A percentile compares a stretch with the other conserved stretches of the same genome.
Conservation (phyloP, 2,888 invertebrate species). For the Allophyes oxyacanthae region DNA sequence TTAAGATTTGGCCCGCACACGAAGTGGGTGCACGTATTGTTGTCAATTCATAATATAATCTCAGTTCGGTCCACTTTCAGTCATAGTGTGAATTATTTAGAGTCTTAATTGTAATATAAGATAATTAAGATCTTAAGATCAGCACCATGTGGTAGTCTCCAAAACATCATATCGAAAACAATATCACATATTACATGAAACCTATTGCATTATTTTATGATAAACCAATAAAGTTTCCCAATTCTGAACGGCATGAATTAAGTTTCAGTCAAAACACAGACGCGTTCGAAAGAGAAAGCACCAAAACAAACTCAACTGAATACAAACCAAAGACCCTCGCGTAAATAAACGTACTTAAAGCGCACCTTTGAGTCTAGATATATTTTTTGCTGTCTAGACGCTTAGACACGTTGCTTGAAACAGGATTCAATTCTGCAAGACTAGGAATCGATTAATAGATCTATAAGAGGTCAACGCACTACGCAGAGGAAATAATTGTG, state of each 20-base stretch:
- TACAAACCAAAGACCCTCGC: constrained; percentile 14
- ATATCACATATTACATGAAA: constrained; percentile 19
- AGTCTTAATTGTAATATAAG: too few species aligned
- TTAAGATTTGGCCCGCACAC: constrained; percentile 32
- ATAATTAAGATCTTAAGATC: too few species aligned
- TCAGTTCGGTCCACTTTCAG: too few species aligned
- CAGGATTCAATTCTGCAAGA: constrained; percentile 73
- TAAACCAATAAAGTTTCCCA: constrained; percentile 19
- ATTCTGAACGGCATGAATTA: constrained; percentile 9
- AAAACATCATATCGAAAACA: constrained; percentile 12
- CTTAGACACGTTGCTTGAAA: constrained; percentile 71
- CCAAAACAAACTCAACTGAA: constrained; percentile 33
- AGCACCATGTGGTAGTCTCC: not conserved
- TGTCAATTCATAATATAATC: too few species aligned
- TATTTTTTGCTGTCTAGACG: constrained; percentile 78
- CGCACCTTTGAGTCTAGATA: constrained; percentile 22
- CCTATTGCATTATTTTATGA: constrained; percentile 1
- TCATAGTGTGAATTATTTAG: too few species aligned
- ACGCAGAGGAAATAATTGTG: constrained; percentile 23
- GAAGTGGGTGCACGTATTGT: constrained; percentile 4
- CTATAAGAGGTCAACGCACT: constrained; percentile 73
- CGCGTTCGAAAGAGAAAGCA: constrained; percentile 30
- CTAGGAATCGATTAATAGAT: constrained; percentile 78
- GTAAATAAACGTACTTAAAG: constrained; percentile 17
- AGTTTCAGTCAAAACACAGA: constrained; percentile 32